phyloP scores from a whole-genome alignment of 2,113 vertebrate species.

The Xyrauchen texanus region DNA sequence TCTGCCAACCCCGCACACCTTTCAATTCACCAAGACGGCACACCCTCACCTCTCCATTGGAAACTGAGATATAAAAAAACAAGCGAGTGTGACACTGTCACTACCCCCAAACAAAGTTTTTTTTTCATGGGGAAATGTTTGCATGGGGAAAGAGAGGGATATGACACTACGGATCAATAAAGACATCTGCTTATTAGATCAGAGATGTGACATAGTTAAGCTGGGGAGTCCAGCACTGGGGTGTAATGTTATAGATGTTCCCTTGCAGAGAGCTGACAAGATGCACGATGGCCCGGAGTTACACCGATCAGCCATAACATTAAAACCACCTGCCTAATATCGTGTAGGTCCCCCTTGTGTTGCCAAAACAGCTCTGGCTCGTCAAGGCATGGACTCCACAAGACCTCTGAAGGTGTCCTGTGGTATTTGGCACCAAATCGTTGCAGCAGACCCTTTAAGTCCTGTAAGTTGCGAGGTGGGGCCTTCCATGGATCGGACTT shows the following conservation, averaged over 20 bases:
- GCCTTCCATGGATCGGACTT: no score
- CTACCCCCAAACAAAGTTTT: constrained; percentile 35
- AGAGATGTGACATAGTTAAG: constrained; percentile 50
- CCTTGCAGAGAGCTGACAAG: constrained; percentile 54
- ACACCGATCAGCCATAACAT: no score
- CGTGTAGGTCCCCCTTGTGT: no score
- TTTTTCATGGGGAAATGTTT: background rate
- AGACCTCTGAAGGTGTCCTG: no score
- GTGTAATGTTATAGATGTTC: constrained; percentile 64
- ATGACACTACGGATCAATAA: constrained; percentile 64
- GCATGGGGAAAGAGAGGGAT: constrained; percentile 36
- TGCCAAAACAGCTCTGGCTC: no score
- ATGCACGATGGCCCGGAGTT: constrained; percentile 45
- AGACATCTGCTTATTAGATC: constrained; percentile 67
- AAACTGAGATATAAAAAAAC: constrained; percentile 15
- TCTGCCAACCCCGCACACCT: constrained; percentile 5
- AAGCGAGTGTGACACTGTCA: constrained; percentile 16
- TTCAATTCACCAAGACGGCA: background rate
- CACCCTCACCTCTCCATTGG: constrained; percentile 9
- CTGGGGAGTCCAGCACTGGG: constrained; percentile 57
- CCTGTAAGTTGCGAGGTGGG: no score
- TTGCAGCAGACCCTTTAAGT: no score
- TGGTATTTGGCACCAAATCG: no score
- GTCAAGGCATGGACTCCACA: no score
- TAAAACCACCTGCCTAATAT: no score